phyloP scores from a whole-genome alignment of 2,888 invertebrate species.

The Hyppa rectilinea region DNA sequence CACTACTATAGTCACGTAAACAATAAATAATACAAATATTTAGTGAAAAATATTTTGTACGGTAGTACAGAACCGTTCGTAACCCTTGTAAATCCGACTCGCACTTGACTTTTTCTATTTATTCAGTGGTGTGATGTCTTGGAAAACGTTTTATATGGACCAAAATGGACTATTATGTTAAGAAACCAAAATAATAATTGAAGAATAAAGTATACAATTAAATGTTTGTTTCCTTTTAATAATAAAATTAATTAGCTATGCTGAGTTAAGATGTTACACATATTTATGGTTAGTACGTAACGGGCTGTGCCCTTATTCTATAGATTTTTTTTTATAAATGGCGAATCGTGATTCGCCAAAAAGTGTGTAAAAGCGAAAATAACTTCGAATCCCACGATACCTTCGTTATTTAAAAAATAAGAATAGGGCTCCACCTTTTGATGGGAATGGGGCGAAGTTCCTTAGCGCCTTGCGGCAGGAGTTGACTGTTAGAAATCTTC shows the following conservation, averaged over 20 bases:
- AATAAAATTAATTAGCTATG: constrained; percentile 33
- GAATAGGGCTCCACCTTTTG: too few relatives aligned
- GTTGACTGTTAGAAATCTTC: too few relatives aligned
- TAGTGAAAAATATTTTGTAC: not conserved
- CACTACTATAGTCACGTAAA: not conserved
- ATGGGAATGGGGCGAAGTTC: too few relatives aligned
- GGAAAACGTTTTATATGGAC: not conserved
- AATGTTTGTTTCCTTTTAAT: constrained; percentile 18
- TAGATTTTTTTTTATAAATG: not conserved
- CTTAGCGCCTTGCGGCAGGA: too few relatives aligned
- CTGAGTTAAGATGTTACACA: constrained; percentile 34
- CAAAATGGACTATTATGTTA: constrained; percentile 16
- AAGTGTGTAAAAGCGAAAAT: too few relatives aligned
- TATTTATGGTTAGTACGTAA: not conserved
- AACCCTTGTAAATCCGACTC: not conserved
- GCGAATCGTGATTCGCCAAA: too few relatives aligned
- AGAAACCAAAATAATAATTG: constrained; percentile 2
- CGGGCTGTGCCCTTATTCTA: not conserved
- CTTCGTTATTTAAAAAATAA: too few relatives aligned
- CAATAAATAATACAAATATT: not conserved
- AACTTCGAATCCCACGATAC: too few relatives aligned
- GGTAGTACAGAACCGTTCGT: not conserved
- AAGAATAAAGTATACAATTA: constrained; percentile 36
- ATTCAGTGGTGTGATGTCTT: not conserved
- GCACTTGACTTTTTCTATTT: too few relatives aligned